phyloP scores from a whole-genome alignment of 2,797 vertebrate genomes.

The Amblyopsis hoosieri region DNA sequence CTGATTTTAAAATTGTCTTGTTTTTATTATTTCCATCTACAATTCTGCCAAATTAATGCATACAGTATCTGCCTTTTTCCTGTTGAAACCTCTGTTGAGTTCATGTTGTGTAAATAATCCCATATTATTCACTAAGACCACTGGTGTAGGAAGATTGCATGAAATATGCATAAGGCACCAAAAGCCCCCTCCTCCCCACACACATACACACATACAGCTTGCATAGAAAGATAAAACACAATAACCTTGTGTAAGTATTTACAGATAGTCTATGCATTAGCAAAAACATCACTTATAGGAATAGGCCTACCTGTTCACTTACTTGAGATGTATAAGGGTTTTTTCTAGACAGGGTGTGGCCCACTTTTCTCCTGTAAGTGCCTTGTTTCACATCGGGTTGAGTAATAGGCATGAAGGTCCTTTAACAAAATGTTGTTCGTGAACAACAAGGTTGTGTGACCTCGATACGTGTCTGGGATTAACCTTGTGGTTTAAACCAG shows the following conservation, averaged over 20 bases:
- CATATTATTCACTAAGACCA: slow-evolving; percentile 41
- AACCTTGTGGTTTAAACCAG: too few relatives aligned
- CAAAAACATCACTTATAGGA: slow-evolving; percentile 39
- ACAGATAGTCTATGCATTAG: slow-evolving; percentile 2
- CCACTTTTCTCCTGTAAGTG: slow-evolving; percentile 76
- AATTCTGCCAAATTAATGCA: slow-evolving; percentile 55
- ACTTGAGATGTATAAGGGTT: slow-evolving; percentile 50
- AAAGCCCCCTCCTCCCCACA: slow-evolving; percentile 23
- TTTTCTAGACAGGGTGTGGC: slow-evolving; percentile 47
- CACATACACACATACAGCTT: neutral
- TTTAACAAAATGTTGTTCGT: slow-evolving; percentile 51
- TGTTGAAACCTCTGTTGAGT: slow-evolving; percentile 34
- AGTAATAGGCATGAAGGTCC: slow-evolving; percentile 69
- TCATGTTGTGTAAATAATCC: slow-evolving; percentile 68
- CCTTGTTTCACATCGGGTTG: slow-evolving; percentile 74
- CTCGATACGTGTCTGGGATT: neutral
- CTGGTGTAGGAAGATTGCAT: slow-evolving; percentile 59
- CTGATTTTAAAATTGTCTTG: slow-evolving; percentile 30
- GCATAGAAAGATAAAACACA: slow-evolving; percentile 32
- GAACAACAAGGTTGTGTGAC: slow-evolving; percentile 13
- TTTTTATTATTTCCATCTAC: slow-evolving; percentile 34
- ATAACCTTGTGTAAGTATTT: slow-evolving; percentile 34
- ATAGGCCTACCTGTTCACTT: slow-evolving; percentile 29
- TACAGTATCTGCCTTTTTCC: slow-evolving; percentile 60
- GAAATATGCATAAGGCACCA: slow-evolving; percentile 58